Conservation (phyloP, 2,888 invertebrate genomes). For the Nemurella pictetii region DNA sequence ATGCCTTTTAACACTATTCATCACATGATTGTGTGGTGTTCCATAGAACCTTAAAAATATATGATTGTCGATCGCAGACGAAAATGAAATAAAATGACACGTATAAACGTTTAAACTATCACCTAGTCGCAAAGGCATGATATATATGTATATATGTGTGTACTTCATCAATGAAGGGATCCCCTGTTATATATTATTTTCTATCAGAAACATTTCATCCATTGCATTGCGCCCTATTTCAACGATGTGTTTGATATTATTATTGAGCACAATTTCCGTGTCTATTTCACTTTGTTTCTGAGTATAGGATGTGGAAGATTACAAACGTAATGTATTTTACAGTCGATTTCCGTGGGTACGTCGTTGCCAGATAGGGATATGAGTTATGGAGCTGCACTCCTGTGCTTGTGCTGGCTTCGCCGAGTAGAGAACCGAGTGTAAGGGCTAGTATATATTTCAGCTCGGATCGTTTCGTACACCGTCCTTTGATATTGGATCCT, state of each 20-base stretch:
- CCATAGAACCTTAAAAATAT: too few species aligned
- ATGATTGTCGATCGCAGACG: background rate
- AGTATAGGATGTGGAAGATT: slow-evolving; percentile 22
- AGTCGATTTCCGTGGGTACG: slow-evolving; percentile 24
- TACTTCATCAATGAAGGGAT: too few species aligned
- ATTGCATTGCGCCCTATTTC: background rate
- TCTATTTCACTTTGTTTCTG: slow-evolving; percentile 25
- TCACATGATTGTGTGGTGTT: too few species aligned
- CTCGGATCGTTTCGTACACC: background rate
- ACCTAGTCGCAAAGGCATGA: too few species aligned
- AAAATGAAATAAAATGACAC: background rate
- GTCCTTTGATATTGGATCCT: background rate
- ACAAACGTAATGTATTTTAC: slow-evolving; percentile 27
- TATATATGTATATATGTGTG: too few species aligned
- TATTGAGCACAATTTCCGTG: slow-evolving; percentile 20
- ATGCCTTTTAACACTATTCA: too few species aligned
- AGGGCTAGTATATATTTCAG: background rate
- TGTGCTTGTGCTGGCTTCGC: background rate
- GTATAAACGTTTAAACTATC: too few species aligned
- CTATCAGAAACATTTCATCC: background rate
- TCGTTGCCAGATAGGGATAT: slow-evolving; percentile 16
- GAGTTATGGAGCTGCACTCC: slow-evolving; percentile 11
- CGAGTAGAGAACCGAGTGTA: background rate
- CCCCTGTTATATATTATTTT: too few species aligned
- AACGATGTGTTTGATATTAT: background rate